Evolutionary conservation across 2,888 invertebrate genomes (phyloP).

Genomic region (Xanthia togata): DNA sequence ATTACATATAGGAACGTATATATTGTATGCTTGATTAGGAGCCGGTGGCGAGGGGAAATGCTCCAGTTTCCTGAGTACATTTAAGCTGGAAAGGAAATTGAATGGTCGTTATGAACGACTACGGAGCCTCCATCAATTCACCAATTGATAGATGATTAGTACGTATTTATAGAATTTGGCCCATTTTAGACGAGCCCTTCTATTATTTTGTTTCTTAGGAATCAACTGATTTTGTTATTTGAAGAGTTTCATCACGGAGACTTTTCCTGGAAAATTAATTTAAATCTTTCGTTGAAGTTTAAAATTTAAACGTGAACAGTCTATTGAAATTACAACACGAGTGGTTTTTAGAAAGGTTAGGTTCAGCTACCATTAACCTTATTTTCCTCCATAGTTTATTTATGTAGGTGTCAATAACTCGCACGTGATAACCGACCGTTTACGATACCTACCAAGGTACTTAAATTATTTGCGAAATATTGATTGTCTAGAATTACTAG

Average conservation of each 20-base stretch:
- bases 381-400: conserved; percentile 46
- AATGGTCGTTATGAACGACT: conserved; percentile 85
- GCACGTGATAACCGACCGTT: conserved; percentile 46
- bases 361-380: conserved; percentile 36
- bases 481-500: conserved; percentile 78
- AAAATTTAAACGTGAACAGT: not conserved
- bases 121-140: conserved; percentile 83
- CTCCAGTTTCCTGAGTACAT: conserved; percentile 85
- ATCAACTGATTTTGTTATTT: conserved; percentile 28
- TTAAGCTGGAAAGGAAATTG: conserved; percentile 87
- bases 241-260: not conserved
- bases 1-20: conserved; percentile 67
- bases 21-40: conserved; percentile 83
- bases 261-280: not conserved
- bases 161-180: conserved; percentile 72
- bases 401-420: conserved; percentile 47
- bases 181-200: conserved; percentile 37
- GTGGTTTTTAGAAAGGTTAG: conserved; percentile 38
- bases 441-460: conserved; percentile 24
- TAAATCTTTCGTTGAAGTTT: not conserved
- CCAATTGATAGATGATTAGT: conserved; percentile 81
- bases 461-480: conserved; percentile 77
- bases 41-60: conserved; percentile 81
- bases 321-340: conserved; percentile 28
- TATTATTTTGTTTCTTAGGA: conserved; percentile 41